Evolutionary conservation across 2,888 invertebrate species (phyloP).

Genomic region (Theristus sp.): DNA sequence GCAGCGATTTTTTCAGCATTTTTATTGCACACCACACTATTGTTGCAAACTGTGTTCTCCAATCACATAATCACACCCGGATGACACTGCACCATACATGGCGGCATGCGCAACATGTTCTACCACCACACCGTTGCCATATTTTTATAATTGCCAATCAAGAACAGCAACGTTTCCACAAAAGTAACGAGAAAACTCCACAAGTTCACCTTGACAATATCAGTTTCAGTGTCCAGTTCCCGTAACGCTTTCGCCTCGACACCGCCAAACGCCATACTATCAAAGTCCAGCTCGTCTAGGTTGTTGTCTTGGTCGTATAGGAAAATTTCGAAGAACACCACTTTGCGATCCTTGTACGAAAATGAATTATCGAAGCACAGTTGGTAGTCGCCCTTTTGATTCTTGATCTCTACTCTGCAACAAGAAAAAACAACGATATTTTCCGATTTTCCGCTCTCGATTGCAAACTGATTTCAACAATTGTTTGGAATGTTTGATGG

Average conservation of each 20-base stretch:
- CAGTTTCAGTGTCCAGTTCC: neutral
- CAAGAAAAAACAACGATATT: no score
- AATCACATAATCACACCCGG: no score
- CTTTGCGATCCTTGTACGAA: constrained; percentile 60
- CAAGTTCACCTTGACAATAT: neutral
- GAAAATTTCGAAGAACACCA: constrained; percentile 22
- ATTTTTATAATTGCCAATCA: neutral
- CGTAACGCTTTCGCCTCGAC: neutral
- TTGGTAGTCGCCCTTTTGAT: constrained; percentile 50
- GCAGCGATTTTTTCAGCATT: no score
- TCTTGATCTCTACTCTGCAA: constrained; percentile 16
- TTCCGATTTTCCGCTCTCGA: no score
- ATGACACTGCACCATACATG: no score
- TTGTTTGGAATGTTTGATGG: no score
- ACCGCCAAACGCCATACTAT: neutral
- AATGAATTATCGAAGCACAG: constrained; percentile 73
- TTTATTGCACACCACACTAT: no score
- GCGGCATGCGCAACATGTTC: no score
- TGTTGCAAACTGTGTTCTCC: no score
- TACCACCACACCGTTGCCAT: no score
- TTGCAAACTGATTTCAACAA: no score
- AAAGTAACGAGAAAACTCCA: neutral
- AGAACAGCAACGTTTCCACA: neutral
- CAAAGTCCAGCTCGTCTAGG: neutral
- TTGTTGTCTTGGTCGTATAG: constrained; percentile 16